phyloP scores from a whole-genome alignment of 2,888 invertebrate species.

The Ornithoptera priamus region DNA sequence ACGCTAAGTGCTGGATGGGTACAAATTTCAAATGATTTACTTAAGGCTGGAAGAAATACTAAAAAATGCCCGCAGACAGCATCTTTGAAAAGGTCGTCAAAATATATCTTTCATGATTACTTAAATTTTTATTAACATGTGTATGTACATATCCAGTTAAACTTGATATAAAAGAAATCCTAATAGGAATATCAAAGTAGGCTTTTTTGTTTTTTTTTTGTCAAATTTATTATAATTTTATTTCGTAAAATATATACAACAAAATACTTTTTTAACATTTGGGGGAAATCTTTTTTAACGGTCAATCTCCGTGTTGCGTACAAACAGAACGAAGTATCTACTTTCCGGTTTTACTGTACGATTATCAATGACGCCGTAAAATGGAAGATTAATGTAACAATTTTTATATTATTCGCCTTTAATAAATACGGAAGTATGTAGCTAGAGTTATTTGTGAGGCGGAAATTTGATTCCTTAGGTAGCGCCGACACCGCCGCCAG shows the following conservation, averaged over 20 bases:
- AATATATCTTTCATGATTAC: constrained; percentile 37
- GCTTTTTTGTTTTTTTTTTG: too few species aligned
- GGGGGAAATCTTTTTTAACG: too few species aligned
- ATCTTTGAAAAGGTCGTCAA: constrained; percentile 31
- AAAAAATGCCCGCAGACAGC: constrained; percentile 33
- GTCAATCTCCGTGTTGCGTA: not conserved
- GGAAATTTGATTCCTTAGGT: constrained; percentile 26
- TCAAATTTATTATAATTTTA: too few species aligned
- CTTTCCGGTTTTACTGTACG: not conserved
- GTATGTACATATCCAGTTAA: too few species aligned
- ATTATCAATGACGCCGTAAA: not conserved
- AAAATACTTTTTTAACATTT: too few species aligned
- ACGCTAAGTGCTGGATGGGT: constrained; percentile 52
- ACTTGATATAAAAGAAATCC: too few species aligned
- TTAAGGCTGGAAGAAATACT: constrained; percentile 41
- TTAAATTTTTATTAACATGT: constrained; percentile 35
- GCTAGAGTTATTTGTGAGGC: constrained; percentile 20
- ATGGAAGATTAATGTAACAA: not conserved
- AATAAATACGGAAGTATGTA: constrained; percentile 17
- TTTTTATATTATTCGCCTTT: not conserved
- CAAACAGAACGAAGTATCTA: not conserved
- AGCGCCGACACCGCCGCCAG: constrained; percentile 9
- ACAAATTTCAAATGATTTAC: constrained; percentile 59
- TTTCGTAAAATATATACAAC: too few species aligned
- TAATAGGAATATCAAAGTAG: too few species aligned